Percentiles rank a stretch among this genome's conserved stretches.
These are phyloP conservation scores for Eriocheir sinensis DNA, from an alignment of 1,140 invertebrate genomes.

Conservation along the genomic window DNA sequence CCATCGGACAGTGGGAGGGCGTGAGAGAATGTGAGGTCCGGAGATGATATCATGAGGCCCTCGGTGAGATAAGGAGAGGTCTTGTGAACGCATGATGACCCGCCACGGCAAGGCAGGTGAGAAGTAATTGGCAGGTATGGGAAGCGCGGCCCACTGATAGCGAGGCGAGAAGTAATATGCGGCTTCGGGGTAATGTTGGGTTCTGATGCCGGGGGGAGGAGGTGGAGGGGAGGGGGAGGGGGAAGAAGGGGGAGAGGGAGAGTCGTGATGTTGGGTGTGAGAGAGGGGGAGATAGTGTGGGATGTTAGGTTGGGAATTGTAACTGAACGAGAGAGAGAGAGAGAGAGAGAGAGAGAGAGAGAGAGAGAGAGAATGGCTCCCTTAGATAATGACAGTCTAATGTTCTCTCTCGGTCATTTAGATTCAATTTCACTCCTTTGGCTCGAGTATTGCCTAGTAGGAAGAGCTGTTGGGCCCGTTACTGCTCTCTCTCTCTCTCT, in stretches of 20 bases:
- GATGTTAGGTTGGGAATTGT: background rate
- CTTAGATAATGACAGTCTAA: too few relatives aligned
- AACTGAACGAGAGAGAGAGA: background rate
- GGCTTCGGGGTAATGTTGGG: background rate
- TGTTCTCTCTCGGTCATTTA: too few relatives aligned
- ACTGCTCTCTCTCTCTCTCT: background rate
- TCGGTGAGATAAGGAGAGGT: conserved; percentile 61
- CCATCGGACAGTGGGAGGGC: background rate
- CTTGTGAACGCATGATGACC: conserved; percentile 46
- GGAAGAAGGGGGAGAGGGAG: background rate
- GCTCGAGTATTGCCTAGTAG: too few relatives aligned
- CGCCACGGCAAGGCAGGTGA: conserved; percentile 50
- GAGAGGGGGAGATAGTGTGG: too few relatives aligned
- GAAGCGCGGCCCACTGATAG: conserved; percentile 41
- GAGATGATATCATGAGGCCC: conserved; percentile 52
- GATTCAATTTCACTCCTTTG: too few relatives aligned
- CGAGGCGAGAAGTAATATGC: conserved; percentile 67
- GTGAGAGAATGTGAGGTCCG: conserved; percentile 44
- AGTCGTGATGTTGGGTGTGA: too few relatives aligned
- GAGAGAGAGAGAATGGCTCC: too few relatives aligned
- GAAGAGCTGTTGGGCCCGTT: too few relatives aligned
- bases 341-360: background rate
- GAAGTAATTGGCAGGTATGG: conserved; percentile 62
- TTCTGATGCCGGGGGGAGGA: background rate
- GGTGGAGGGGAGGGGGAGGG: background rate